phyloP scores from a whole-genome alignment of 2,113 vertebrate genomes.

The Pipra filicauda region DNA sequence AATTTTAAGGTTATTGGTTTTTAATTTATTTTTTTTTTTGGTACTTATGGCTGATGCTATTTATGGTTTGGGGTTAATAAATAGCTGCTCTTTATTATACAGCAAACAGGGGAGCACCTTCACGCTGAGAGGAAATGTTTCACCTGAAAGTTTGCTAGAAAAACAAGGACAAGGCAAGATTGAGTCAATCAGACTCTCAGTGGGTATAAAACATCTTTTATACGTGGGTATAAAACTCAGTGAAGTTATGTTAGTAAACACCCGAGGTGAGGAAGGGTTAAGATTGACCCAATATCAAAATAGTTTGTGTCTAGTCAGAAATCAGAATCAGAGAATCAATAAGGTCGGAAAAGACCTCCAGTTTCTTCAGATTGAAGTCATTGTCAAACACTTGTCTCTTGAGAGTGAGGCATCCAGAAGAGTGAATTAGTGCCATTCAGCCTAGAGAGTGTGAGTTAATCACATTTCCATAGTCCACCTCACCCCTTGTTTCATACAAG shows the following conservation, averaged over 20 bases:
- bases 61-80: neutral
- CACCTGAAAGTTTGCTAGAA: neutral
- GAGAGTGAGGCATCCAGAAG: neutral
- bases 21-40: neutral
- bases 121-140: neutral
- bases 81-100: neutral
- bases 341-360: neutral
- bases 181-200: neutral
- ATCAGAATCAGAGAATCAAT: neutral
- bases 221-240: neutral
- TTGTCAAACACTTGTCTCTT: neutral
- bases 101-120: neutral
- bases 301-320: neutral
- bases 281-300: neutral
- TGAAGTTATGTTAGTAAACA: neutral
- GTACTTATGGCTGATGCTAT: neutral
- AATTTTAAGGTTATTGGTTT: neutral
- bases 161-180: neutral
- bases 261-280: neutral
- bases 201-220: neutral
- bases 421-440: neutral
- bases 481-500: neutral
- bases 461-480: neutral
- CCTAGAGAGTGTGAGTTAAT: neutral
- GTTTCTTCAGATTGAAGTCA: neutral